phyloP scores from a whole-genome alignment of 2,113 vertebrate species.

The Alexandromys fortis region DNA sequence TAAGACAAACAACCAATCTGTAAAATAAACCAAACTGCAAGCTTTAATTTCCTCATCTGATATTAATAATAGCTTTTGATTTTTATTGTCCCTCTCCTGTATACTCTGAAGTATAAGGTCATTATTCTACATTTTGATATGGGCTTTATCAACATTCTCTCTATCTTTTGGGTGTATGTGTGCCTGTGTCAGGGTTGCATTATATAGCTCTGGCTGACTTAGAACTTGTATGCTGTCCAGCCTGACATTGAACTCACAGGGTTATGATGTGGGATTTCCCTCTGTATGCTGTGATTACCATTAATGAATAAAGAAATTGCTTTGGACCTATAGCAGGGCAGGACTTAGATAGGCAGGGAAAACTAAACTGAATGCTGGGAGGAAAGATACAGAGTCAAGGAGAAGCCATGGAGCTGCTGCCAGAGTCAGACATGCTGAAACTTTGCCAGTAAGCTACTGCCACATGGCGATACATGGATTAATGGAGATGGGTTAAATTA shows the following conservation, averaged over 20 bases:
- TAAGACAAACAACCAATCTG: background rate
- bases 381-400: too few relatives aligned
- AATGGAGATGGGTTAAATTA: too few relatives aligned
- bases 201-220: background rate
- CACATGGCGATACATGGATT: too few relatives aligned
- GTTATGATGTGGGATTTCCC: background rate
- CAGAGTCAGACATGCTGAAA: too few relatives aligned
- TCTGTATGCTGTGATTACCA: too few relatives aligned
- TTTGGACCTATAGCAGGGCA: too few relatives aligned
- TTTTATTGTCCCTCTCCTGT: background rate
- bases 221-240: background rate
- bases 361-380: too few relatives aligned
- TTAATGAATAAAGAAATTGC: too few relatives aligned
- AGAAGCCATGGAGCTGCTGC: too few relatives aligned
- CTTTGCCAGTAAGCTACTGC: too few relatives aligned
- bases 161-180: background rate
- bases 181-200: background rate
- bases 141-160: background rate
- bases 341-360: too few relatives aligned
- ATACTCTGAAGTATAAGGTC: conserved; percentile 25
- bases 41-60: conserved; percentile 16
- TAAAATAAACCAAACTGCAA: background rate
- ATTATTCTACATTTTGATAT: conserved; percentile 39
- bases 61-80: conserved; percentile 13
- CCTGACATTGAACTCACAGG: background rate